Evolutionary conservation across 2,888 invertebrate genomes (phyloP).

Genomic region (Ceramica pisi): DNA sequence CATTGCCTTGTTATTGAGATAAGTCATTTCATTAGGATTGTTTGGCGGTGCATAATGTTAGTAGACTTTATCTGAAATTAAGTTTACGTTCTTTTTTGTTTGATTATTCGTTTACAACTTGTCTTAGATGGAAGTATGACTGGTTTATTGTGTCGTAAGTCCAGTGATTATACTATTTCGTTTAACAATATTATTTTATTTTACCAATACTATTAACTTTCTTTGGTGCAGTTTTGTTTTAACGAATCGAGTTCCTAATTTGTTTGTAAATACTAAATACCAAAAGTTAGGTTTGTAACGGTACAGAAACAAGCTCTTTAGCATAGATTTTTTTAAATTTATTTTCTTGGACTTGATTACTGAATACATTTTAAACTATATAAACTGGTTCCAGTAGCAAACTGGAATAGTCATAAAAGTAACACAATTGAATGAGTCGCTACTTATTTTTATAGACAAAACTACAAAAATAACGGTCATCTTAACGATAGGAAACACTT

Average conservation of each 20-base stretch:
- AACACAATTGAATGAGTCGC: slow-evolving; percentile 16
- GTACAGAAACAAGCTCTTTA: background rate
- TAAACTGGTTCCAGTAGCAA: slow-evolving; percentile 33
- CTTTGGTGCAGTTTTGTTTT: background rate
- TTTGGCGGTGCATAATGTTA: slow-evolving; percentile 16
- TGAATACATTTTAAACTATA: background rate
- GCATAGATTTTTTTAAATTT: slow-evolving; percentile 7
- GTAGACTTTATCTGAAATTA: background rate
- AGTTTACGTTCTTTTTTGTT: background rate
- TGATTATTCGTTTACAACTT: background rate
- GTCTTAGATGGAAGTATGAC: background rate
- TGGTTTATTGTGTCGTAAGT: background rate
- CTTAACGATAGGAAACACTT: slow-evolving; percentile 31
- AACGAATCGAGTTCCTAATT: background rate
- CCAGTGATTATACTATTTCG: background rate
- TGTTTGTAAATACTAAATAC: slow-evolving; percentile 15
- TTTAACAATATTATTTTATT: background rate
- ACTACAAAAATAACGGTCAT: slow-evolving; percentile 22
- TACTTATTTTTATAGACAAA: background rate
- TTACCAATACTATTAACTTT: background rate
- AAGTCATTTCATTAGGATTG: background rate
- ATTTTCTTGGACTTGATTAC: slow-evolving; percentile 17
- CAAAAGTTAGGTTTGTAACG: slow-evolving; percentile 18
- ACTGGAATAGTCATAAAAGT: slow-evolving; percentile 22
- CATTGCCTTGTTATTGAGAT: slow-evolving; percentile 29